Evolutionary conservation across 2,888 invertebrate genomes (phyloP).

Genomic region (Cryptocheilus praepositus): DNA sequence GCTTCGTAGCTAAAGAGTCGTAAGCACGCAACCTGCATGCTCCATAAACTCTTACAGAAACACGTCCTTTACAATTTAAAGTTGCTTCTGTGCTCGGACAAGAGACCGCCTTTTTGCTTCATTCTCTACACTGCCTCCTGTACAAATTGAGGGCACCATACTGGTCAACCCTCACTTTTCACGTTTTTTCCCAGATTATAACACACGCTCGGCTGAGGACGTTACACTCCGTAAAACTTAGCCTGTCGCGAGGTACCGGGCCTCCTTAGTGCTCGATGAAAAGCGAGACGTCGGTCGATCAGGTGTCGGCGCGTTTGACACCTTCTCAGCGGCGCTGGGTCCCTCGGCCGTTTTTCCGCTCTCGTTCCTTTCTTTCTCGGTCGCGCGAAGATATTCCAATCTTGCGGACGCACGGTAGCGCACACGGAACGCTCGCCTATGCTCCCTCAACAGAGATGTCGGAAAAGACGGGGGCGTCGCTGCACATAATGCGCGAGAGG

Average conservation of each 20-base stretch:
- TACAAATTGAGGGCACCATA: too few relatives aligned
- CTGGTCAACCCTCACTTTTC: too few relatives aligned
- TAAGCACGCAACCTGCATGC: too few relatives aligned
- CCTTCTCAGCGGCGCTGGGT: constrained; percentile 13
- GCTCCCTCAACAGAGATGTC: constrained; percentile 15
- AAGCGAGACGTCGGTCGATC: constrained; percentile 38
- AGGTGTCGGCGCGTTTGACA: constrained; percentile 50
- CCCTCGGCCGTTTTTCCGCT: constrained; percentile 25
- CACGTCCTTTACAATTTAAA: too few relatives aligned
- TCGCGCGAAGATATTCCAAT: constrained; percentile 4
- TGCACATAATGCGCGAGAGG: constrained; percentile 52
- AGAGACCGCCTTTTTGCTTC: too few relatives aligned
- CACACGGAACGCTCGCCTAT: constrained; percentile 12
- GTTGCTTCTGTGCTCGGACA: too few relatives aligned
- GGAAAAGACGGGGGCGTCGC: constrained; percentile 51
- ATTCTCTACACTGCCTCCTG: too few relatives aligned
- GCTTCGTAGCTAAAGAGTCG: too few relatives aligned
- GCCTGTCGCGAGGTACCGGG: too few relatives aligned
- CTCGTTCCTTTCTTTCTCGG: constrained; percentile 29
- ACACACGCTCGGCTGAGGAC: neutral
- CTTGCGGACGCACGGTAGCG: constrained; percentile 27
- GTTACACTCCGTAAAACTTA: neutral
- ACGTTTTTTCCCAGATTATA: too few relatives aligned
- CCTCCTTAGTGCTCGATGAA: neutral
- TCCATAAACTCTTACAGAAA: too few relatives aligned